phyloP scores from a whole-genome alignment of 2,888 invertebrate genomes.

The Germaria angustata region DNA sequence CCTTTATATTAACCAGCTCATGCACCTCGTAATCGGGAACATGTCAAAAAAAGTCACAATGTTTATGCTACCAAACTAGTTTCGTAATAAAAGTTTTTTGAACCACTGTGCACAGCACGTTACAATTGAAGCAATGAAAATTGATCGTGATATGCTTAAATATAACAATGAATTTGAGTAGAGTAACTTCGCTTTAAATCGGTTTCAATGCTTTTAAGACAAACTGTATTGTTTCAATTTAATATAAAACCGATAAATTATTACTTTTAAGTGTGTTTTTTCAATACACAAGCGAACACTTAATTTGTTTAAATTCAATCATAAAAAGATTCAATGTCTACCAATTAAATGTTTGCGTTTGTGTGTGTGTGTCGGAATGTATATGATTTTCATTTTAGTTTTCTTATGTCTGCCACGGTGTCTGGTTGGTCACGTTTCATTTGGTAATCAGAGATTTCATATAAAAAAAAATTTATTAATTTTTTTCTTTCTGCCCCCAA shows the following conservation, averaged over 20 bases:
- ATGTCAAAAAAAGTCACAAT: too few relatives aligned
- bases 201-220: constrained; percentile 9
- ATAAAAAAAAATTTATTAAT: constrained; percentile 30
- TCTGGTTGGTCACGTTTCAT: constrained; percentile 62
- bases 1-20: too few relatives aligned
- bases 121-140: background rate
- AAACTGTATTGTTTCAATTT: constrained; percentile 11
- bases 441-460: constrained; percentile 30
- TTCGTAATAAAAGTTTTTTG: background rate
- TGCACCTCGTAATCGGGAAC: too few relatives aligned
- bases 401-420: constrained; percentile 49
- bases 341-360: background rate
- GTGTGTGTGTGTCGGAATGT: background rate
- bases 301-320: constrained; percentile 7
- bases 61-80: background rate
- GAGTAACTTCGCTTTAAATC: background rate
- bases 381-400: constrained; percentile 1
- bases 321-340: background rate
- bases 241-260: constrained; percentile 39
- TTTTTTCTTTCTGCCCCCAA: background rate
- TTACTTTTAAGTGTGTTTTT: background rate
- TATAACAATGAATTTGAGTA: background rate
- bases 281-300: background rate
- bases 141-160: background rate
- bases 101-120: background rate